Evolutionary conservation across 2,113 vertebrate species (phyloP).

Genomic region (Charadrius vociferus): DNA sequence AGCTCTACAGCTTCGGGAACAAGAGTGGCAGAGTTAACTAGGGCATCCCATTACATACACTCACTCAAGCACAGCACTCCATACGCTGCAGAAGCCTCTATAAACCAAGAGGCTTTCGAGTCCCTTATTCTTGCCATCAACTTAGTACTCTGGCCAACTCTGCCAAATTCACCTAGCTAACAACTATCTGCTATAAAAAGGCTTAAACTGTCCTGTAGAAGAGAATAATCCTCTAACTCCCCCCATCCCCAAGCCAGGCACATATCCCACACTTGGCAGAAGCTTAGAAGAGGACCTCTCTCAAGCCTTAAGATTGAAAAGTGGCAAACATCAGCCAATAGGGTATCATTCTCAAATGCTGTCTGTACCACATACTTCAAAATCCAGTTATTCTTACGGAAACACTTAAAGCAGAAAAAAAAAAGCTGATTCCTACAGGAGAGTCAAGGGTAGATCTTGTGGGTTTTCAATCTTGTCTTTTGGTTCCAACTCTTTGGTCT

Average conservation of each 20-base stretch:
- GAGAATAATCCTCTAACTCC: not conserved
- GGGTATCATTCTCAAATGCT: not conserved
- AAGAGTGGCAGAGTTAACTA: not conserved
- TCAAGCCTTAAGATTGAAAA: not conserved
- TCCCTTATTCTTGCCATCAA: not conserved
- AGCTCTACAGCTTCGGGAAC: not conserved
- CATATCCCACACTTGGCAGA: not conserved
- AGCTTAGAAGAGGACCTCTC: not conserved
- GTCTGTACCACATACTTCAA: not conserved
- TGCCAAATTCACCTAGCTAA: not conserved
- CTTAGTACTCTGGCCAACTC: not conserved
- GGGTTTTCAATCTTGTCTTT: not conserved
- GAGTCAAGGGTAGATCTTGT: not conserved
- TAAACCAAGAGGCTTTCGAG: not conserved
- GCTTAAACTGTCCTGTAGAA: not conserved
- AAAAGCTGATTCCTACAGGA: not conserved
- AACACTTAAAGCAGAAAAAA: not conserved
- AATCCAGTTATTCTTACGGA: not conserved
- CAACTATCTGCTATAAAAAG: not conserved
- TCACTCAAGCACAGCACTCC: not conserved
- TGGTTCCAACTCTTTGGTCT: not conserved
- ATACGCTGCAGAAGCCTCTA: not conserved
- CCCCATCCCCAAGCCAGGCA: not conserved
- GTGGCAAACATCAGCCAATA: not conserved
- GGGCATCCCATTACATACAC: not conserved